Evolutionary conservation across 2,113 vertebrate species (phyloP).

Genomic region (Emberiza fucata): DNA sequence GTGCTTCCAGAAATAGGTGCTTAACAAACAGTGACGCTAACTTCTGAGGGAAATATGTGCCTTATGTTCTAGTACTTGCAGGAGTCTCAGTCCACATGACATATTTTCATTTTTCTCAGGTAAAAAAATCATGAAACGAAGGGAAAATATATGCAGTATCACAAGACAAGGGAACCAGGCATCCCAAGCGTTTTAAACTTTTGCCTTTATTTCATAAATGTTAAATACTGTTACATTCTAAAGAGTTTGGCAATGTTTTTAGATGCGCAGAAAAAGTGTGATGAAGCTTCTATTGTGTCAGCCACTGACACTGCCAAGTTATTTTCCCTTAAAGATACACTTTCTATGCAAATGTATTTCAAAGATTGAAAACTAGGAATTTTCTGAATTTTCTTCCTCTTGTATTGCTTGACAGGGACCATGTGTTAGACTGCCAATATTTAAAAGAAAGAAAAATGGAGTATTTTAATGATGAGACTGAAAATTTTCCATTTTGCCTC

Average conservation of each 20-base stretch:
- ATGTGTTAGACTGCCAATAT: not conserved
- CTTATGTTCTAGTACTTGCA: not conserved
- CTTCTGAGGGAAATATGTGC: not conserved
- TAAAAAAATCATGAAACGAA: not conserved
- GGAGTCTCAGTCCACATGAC: not conserved
- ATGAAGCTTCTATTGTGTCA: not conserved
- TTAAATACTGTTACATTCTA: not conserved
- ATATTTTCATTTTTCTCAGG: not conserved
- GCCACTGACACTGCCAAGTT: not conserved
- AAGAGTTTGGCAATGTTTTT: not conserved
- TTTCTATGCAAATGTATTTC: not conserved
- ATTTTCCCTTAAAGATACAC: not conserved
- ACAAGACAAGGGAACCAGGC: not conserved
- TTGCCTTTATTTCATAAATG: not conserved
- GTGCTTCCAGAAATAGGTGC: not conserved
- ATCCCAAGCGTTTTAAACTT: not conserved
- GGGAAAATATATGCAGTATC: not conserved
- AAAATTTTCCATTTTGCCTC: not conserved
- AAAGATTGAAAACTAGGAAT: not conserved
- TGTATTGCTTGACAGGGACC: not conserved
- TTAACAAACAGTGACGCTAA: not conserved
- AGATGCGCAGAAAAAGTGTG: not conserved
- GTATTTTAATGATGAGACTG: not conserved
- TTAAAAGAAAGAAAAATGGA: not conserved
- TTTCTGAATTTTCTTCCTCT: not conserved